phyloP scores from a whole-genome alignment of 2,113 vertebrate genomes.

The Electrona antarctica region DNA sequence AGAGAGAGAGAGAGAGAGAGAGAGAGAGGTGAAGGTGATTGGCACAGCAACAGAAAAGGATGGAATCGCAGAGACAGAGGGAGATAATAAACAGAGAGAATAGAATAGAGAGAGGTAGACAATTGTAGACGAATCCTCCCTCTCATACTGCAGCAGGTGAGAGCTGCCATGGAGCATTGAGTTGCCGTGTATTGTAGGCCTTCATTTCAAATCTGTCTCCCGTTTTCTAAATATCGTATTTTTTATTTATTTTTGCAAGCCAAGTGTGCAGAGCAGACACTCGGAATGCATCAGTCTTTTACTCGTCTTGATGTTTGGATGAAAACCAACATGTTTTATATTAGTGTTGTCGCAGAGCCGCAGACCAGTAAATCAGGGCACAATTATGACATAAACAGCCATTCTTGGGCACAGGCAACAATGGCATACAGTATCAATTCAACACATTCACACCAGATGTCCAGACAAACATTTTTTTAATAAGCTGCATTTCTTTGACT shows the following conservation, averaged over 20 bases:
- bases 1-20: background rate
- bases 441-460: no score
- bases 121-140: background rate
- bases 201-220: constrained; percentile 21
- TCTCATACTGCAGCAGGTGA: background rate
- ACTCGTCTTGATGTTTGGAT: no score
- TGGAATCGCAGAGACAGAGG: background rate
- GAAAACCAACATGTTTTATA: no score
- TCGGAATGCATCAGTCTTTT: no score
- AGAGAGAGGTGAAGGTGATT: background rate
- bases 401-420: no score
- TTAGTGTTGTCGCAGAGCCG: no score
- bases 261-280: constrained; percentile 30
- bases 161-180: background rate
- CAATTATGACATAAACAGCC: no score
- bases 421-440: no score
- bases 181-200: background rate
- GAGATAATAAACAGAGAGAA: background rate
- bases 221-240: constrained; percentile 60
- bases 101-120: background rate
- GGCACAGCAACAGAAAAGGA: background rate
- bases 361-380: no score
- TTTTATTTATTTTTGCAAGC: constrained; percentile 23
- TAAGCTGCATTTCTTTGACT: no score
- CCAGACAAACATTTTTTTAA: no score